Percentiles rank a stretch among this genome's conserved stretches.
Evolutionary conservation across 2,797 vertebrate species (phyloP).

Genomic region (Micropoecilia bifurca): DNA sequence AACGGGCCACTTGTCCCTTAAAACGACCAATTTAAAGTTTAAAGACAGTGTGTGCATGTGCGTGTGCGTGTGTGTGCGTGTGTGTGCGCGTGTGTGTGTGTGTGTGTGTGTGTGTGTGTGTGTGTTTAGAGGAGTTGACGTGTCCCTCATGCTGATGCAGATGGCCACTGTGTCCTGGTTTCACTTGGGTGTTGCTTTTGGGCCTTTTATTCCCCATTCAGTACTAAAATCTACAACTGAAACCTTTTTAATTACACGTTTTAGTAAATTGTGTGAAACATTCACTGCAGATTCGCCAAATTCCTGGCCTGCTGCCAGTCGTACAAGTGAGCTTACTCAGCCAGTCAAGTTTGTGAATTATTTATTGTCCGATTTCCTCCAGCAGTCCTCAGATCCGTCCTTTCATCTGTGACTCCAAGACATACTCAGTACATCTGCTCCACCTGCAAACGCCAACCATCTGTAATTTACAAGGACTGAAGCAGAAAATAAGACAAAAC

Average conservation of each 20-base stretch:
- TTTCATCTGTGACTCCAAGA: not conserved
- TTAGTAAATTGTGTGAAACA: slow-evolving; percentile 1
- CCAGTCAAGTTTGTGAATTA: slow-evolving; percentile 46
- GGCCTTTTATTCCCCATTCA: slow-evolving; percentile 53
- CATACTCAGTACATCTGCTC: not conserved
- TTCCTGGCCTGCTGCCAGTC: not conserved
- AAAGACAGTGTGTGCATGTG: not conserved
- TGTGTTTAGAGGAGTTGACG: slow-evolving; percentile 49
- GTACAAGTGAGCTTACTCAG: slow-evolving; percentile 6
- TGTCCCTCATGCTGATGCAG: slow-evolving; percentile 75
- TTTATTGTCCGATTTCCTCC: slow-evolving; percentile 47
- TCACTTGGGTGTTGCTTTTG: slow-evolving; percentile 50
- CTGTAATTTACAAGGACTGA: not conserved
- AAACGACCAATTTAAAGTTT: slow-evolving; percentile 43
- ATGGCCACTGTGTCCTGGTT: slow-evolving; percentile 57
- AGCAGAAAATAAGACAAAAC: not conserved
- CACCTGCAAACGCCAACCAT: not conserved
- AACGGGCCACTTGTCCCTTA: not conserved
- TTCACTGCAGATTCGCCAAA: slow-evolving; percentile 18
- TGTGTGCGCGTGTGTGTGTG: not conserved
- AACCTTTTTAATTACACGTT: slow-evolving; percentile 4
- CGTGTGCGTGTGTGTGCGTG: slow-evolving; percentile 4
- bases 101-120: slow-evolving; percentile 7
- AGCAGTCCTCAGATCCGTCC: slow-evolving; percentile 10
- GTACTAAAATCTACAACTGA: slow-evolving; percentile 1